Percentiles rank a stretch among this genome's conserved stretches.
These are phyloP conservation scores for Actinia tenebrosa DNA, from an alignment of 64 coral and sea anemone species.

Conservation along the genomic window DNA sequence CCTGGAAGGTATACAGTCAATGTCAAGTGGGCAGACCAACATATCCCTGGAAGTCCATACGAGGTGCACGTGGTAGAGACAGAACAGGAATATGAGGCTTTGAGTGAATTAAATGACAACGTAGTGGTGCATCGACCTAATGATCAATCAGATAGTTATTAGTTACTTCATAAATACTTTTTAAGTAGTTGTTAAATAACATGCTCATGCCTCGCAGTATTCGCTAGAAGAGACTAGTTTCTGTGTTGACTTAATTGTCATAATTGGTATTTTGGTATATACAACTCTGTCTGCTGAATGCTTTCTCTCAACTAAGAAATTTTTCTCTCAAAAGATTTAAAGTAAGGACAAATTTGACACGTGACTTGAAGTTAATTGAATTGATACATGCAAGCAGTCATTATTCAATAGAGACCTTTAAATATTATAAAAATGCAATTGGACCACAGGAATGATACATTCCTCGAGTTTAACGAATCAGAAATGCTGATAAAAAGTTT, in stretches of 20 bases:
- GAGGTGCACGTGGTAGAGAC: conserved; percentile 78
- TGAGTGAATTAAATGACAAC: conserved; percentile 72
- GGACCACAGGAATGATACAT: not conserved
- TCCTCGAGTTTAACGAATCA: not conserved
- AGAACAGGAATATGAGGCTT: conserved; percentile 68
- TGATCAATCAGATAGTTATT: not conserved
- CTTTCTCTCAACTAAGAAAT: not conserved
- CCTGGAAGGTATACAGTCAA: conserved; percentile 84
- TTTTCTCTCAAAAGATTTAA: no score
- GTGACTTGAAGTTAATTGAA: no score
- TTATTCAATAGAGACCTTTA: no score
- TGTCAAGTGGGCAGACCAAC: conserved; percentile 90
- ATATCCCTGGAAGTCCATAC: conserved; percentile 89
- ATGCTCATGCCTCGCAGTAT: not conserved
- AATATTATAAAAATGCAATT: no score
- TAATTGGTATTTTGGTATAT: no score
- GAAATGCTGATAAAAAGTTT: not conserved
- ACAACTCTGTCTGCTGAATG: not conserved
- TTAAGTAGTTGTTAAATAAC: not conserved
- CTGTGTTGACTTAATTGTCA: not conserved
- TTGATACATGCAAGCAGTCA: no score
- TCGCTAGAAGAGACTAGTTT: not conserved
- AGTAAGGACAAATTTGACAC: no score
- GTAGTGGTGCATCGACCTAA: conserved; percentile 4
- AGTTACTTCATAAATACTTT: not conserved